Evolutionary conservation across 2,888 invertebrate species (phyloP).

Genomic region (Artemia sp.): DNA sequence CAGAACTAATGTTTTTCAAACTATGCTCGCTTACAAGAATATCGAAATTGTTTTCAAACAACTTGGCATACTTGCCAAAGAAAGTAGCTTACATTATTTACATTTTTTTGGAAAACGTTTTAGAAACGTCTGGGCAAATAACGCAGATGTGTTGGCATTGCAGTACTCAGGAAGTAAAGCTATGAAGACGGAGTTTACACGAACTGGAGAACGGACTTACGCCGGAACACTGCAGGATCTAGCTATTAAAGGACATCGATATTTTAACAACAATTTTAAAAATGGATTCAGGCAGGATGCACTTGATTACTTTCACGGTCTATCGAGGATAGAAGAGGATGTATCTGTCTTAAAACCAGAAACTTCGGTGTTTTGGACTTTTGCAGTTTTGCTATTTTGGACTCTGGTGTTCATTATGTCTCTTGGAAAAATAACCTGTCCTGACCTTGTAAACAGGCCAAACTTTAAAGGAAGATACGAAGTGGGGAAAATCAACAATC

Average conservation of each 20-base stretch:
- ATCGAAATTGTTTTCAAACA: slow-evolving; percentile 53
- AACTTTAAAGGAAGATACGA: too few relatives aligned
- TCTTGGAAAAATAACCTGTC: slow-evolving; percentile 32
- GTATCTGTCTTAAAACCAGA: slow-evolving; percentile 38
- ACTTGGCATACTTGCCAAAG: slow-evolving; percentile 49
- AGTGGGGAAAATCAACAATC: too few relatives aligned
- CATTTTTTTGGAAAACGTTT: slow-evolving; percentile 54
- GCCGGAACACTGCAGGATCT: slow-evolving; percentile 67
- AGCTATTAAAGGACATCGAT: slow-evolving; percentile 49
- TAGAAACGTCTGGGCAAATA: slow-evolving; percentile 87
- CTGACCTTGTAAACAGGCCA: neutral
- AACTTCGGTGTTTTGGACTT: slow-evolving; percentile 21
- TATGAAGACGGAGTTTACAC: slow-evolving; percentile 90
- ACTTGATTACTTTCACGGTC: slow-evolving; percentile 78
- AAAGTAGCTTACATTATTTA: slow-evolving; percentile 48
- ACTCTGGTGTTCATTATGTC: slow-evolving; percentile 25
- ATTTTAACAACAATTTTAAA: slow-evolving; percentile 91
- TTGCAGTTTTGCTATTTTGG: too few relatives aligned
- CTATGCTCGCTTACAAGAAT: slow-evolving; percentile 67
- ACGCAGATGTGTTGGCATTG: slow-evolving; percentile 80
- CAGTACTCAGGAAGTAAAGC: slow-evolving; percentile 98
- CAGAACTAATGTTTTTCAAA: slow-evolving; percentile 95
- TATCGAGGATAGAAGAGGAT: slow-evolving; percentile 57
- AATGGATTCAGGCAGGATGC: slow-evolving; percentile 93
- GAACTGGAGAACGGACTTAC: slow-evolving; percentile 80